Evolutionary conservation across 2,888 invertebrate species (phyloP).

Genomic region (Eumerus sabulonum): DNA sequence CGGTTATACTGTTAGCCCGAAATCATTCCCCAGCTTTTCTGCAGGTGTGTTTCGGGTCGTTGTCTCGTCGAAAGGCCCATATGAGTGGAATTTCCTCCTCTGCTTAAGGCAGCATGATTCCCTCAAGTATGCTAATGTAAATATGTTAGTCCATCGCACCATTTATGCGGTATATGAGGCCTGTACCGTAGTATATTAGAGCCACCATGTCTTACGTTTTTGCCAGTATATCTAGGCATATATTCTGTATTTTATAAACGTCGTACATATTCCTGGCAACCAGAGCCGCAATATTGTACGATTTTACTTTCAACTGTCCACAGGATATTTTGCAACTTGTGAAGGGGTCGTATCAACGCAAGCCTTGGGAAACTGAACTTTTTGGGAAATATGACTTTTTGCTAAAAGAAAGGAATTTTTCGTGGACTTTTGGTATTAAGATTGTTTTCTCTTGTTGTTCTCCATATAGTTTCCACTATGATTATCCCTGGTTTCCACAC

Average conservation of each 20-base stretch:
- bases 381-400: no score
- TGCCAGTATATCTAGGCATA: neutral
- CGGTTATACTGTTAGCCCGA: neutral
- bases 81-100: neutral
- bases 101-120: neutral
- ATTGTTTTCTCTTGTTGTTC: no score
- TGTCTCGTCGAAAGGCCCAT: no score
- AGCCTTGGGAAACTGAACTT: no score
- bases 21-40: neutral
- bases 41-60: no score
- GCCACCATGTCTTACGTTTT: neutral
- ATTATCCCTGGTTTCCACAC: no score
- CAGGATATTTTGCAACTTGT: constrained; percentile 2
- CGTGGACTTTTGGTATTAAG: no score
- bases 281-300: constrained; percentile 2
- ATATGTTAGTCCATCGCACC: no score
- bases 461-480: no score
- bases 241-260: constrained; percentile 4
- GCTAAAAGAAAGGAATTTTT: no score
- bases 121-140: neutral
- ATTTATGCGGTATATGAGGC: neutral
- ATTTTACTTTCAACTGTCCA: constrained; percentile 12
- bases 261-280: constrained; percentile 10
- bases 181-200: neutral
- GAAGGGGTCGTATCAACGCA: neutral